Evolutionary conservation across 2,888 invertebrate species (phyloP).

Genomic region (Andrena minutula): DNA sequence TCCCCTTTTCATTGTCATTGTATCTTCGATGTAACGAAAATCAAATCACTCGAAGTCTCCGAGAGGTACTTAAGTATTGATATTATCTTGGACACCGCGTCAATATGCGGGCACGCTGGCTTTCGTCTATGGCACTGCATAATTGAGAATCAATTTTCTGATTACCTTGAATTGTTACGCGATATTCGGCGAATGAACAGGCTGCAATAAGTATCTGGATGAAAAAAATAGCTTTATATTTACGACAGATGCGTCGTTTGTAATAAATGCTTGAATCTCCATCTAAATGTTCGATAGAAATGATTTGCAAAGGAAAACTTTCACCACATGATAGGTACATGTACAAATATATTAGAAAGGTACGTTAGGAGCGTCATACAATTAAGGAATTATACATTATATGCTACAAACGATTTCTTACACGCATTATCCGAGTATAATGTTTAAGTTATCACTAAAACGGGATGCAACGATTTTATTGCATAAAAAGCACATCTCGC

Average conservation of each 20-base stretch:
- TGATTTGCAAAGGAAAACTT: constrained; percentile 11
- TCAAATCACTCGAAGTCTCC: no score
- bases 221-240: constrained; percentile 1
- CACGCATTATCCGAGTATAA: constrained; percentile 12
- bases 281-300: constrained; percentile 1
- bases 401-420: constrained; percentile 12
- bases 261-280: constrained; percentile 1
- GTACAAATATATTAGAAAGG: constrained; percentile 29
- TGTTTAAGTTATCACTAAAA: constrained; percentile 12
- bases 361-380: constrained; percentile 16
- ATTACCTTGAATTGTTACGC: constrained; percentile 32
- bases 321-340: constrained; percentile 22
- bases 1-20: constrained; percentile 4
- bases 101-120: no score
- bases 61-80: background rate
- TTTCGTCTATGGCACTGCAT: constrained; percentile 49
- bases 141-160: constrained; percentile 33
- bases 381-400: constrained; percentile 20
- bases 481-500: background rate
- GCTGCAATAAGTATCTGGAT: constrained; percentile 10
- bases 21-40: background rate
- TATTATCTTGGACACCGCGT: no score
- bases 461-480: background rate
- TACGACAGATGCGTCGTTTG: background rate
- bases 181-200: constrained; percentile 2